phyloP scores from a whole-genome alignment of 2,888 invertebrate genomes.

The Agrotis exclamationis region DNA sequence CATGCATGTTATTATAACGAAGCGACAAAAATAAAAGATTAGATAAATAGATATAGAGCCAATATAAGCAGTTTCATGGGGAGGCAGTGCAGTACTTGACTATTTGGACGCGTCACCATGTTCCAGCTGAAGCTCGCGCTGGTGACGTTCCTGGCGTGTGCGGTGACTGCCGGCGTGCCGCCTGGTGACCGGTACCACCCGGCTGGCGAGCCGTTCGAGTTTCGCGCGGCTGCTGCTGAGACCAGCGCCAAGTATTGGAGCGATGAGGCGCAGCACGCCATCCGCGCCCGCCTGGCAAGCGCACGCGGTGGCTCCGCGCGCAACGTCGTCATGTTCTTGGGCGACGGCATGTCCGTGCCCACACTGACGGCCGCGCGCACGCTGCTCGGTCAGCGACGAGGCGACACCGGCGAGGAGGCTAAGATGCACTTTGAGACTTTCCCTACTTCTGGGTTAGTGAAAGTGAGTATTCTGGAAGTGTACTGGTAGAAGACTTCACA shows the following conservation, averaged over 20 bases:
- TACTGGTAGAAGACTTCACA: not conserved
- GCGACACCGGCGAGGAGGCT: no score
- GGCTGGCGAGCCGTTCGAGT: not conserved
- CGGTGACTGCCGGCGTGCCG: constrained; percentile 39
- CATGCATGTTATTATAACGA: constrained; percentile 19
- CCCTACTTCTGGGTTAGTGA: constrained; percentile 18
- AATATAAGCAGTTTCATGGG: constrained; percentile 17
- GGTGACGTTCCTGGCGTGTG: constrained; percentile 42
- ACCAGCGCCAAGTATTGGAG: constrained; percentile 15
- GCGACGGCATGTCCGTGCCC: no score
- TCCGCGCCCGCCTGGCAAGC: constrained; percentile 59
- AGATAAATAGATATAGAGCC: constrained; percentile 18
- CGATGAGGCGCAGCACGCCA: constrained; percentile 55
- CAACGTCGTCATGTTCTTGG: no score
- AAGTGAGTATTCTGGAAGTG: constrained; percentile 8
- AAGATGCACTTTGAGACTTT: not conserved
- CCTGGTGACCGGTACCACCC: constrained; percentile 54
- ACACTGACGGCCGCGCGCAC: no score
- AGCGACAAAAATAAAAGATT: constrained; percentile 16
- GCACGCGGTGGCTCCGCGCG: constrained; percentile 72
- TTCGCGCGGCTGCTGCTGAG: constrained; percentile 23
- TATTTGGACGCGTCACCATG: constrained; percentile 16
- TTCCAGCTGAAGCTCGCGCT: constrained; percentile 12
- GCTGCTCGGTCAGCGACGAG: no score
- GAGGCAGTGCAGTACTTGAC: constrained; percentile 20